Evolutionary conservation across 2,888 invertebrate species (phyloP).

Genomic region (Meliscaeva auricollis): DNA sequence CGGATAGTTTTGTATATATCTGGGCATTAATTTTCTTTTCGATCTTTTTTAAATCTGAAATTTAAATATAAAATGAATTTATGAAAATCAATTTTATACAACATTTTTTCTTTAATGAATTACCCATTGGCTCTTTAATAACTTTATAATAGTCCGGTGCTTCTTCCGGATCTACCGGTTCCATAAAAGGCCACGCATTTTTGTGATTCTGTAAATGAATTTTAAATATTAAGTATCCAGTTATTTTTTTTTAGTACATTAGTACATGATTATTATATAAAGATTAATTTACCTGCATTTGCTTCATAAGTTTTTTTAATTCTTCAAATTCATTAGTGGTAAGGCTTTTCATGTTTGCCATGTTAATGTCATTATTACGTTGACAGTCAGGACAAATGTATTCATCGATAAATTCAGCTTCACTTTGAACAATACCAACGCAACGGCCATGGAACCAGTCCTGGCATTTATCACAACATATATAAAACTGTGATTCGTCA

Average conservation of each 20-base stretch:
- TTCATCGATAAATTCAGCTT: conserved; percentile 97
- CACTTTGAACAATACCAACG: conserved; percentile 96
- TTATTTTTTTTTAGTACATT: background rate
- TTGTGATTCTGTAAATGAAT: conserved; percentile 90
- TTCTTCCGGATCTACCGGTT: conserved; percentile 97
- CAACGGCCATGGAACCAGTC: conserved; percentile 99
- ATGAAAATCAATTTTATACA: too few species aligned
- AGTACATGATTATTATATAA: conserved; percentile 48
- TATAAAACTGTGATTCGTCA: conserved; percentile 99
- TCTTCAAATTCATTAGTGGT: conserved; percentile 92
- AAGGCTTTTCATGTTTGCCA: conserved; percentile 94
- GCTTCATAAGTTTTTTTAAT: conserved; percentile 93
- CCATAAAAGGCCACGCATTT: conserved; percentile 99
- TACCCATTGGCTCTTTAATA: conserved; percentile 98
- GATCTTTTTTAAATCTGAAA: conserved; percentile 98
- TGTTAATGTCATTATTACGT: conserved; percentile 94
- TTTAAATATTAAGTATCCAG: too few species aligned
- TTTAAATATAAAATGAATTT: conserved; percentile 81
- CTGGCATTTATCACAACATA: conserved; percentile 99
- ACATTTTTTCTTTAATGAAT: conserved; percentile 80
- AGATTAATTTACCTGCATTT: conserved; percentile 88
- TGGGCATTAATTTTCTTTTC: conserved; percentile 93
- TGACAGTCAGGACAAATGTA: conserved; percentile 99
- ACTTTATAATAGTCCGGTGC: conserved; percentile 98
- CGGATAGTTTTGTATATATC: conserved; percentile 93